Evolutionary conservation across 2,888 invertebrate genomes (phyloP), one percentile per base, ranked within the genome.

Genomic region (Abscondita cerata): DNA sequence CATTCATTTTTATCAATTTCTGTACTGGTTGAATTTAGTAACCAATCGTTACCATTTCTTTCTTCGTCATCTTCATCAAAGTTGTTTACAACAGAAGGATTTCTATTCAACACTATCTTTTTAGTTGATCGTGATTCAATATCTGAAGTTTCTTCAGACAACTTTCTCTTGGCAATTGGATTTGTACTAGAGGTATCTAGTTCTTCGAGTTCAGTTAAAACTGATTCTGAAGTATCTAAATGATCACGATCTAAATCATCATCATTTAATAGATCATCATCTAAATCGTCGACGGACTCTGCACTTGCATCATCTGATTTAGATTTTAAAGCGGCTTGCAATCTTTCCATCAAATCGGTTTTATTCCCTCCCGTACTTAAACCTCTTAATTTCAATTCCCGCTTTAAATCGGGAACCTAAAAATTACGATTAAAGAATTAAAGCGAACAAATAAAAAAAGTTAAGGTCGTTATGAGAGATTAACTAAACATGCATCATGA

Each of bases 361-460:
- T 95, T 95, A 77, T 93, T 93, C 3, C 95, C 95, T 50, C 86
- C 81, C 6, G 87, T 84, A 11, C 88, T 81, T 18, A 95, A 81
- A 16, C 92, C 92, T 74, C 93, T 87, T 64, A 87, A 81, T 80
- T 94, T 95, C 55, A 95, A 80, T 78, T 93, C 93, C 72, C 88
- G 88, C 73, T 91, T 92, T 70, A 95, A 82, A 78, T 95, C 95
- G 11, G 92, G 89, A 33, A 95, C 94, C 89, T 95, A 81, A 73
- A 83, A 71, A 48, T 44, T 66, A 65, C 60, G 61, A 59, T 6
- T 36, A 52, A n/a, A n/a, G n/a, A n/a, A n/a, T n/a, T 34, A 72
- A 66, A 34, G 15, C 6, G 18, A 1, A 53, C 18, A 41, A 19
- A 6, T 52, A 51, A 6, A n/a, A n/a, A n/a, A n/a, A n/a, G n/a